Evolutionary conservation across 2,113 vertebrate species (phyloP), one percentile per base, ranked within the genome.

Genomic region (Tenebrosternarchus preto): DNA sequence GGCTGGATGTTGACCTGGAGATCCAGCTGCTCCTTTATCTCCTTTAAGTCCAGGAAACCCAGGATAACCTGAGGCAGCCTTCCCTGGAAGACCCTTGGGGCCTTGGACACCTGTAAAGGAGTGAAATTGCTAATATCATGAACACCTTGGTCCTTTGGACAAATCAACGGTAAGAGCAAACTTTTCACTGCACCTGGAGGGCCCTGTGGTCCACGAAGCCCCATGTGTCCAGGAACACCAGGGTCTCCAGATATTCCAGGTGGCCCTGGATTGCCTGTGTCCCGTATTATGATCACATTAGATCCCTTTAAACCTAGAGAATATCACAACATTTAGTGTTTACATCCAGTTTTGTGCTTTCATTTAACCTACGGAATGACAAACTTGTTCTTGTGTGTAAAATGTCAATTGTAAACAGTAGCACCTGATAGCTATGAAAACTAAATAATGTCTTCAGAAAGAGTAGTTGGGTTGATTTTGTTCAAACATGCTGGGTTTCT

Each of bases 141-240:
- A 59, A 59, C 43, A 46, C 39, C 39, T 15, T 50, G 43, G 43
- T 12, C 43, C 43, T 50, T 50, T 50, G 43, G 9, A 50, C 43
- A 50, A n/a, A 31, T 17, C 5, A 27, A 5, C 19, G 3, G 16
- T 46, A 66, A 33, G 3, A 57, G 3, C 20, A 56, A 77, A 27
- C 2, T 2, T 20, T 89, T 90, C 91, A 81, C 86, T 59, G 80
- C 64, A 92, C 96, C 96, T 90, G 90, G 92, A 39, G 16, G 72
- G 39, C 96, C 96, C 3, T 33, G 67, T 25, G 5, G 1, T 79
- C 93, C 95, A 79, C 4, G 61, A 68, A 79, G 72, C 70, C 94
- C 95, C 73, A 87, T 76, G 59, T 5, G 69, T 76, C 66, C 76
- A 70, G 53, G 33, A 4, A 33, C 15, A 16, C 66, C 66, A 19